Conservation (phyloP, 2,113 vertebrate genomes). For the Catharus bicknelli region DNA sequence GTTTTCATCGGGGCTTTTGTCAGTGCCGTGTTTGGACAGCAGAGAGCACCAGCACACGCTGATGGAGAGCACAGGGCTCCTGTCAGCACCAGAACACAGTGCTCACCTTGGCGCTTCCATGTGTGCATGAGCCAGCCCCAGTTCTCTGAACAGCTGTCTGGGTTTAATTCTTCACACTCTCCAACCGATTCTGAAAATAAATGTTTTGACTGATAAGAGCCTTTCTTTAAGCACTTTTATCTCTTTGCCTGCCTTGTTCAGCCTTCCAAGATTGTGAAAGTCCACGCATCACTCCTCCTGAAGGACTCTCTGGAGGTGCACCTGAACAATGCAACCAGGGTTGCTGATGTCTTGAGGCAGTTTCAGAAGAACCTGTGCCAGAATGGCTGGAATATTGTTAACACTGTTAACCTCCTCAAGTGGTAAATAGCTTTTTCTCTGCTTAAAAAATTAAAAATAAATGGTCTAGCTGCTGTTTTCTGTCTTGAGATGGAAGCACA, state of each 20-base stretch:
- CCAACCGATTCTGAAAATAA: neutral
- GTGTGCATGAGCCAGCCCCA: neutral
- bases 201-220: neutral
- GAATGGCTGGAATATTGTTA: conserved; percentile 67
- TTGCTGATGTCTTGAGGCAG: conserved; percentile 80
- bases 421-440: conserved; percentile 63
- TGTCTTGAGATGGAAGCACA: neutral
- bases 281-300: conserved; percentile 74
- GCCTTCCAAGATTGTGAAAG: conserved; percentile 80
- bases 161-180: neutral
- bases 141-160: neutral
- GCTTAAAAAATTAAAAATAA: neutral
- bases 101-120: neutral
- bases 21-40: conserved; percentile 15
- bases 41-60: conserved; percentile 30
- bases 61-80: neutral
- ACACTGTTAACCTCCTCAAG: conserved; percentile 64
- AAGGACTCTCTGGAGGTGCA: conserved; percentile 79
- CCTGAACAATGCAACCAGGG: conserved; percentile 75
- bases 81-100: accelerated
- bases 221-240: neutral
- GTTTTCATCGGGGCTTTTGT: accelerated
- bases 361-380: conserved; percentile 76
- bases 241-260: conserved; percentile 18
- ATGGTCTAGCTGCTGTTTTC: neutral